phyloP scores from a whole-genome alignment of 2,888 invertebrate genomes.

The Thymelicus acteon region DNA sequence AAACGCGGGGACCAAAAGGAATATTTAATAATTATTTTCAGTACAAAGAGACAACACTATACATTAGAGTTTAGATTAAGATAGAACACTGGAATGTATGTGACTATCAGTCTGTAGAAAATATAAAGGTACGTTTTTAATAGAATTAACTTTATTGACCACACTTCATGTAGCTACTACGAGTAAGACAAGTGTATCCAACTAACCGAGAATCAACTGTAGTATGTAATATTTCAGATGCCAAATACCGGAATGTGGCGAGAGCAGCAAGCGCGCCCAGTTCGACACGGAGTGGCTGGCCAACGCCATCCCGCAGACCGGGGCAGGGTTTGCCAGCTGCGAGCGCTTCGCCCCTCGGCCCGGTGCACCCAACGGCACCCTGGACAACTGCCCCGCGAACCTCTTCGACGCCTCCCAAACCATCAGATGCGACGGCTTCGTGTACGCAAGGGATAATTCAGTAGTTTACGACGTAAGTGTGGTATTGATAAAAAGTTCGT shows the following conservation, averaged over 20 bases:
- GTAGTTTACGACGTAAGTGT: slow-evolving; percentile 70
- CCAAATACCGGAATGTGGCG: slow-evolving; percentile 79
- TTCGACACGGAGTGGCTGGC: slow-evolving; percentile 74
- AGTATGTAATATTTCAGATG: slow-evolving; percentile 63
- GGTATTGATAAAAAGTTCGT: no score
- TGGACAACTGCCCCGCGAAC: slow-evolving; percentile 58
- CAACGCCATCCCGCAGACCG: slow-evolving; percentile 67
- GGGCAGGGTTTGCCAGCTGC: slow-evolving; percentile 69
- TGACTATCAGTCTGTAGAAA: no score
- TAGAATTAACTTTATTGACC: no score
- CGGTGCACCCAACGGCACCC: slow-evolving; percentile 52
- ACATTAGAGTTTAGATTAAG: no score
- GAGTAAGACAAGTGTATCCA: no score
- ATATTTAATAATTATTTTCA: no score
- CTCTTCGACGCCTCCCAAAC: slow-evolving; percentile 52
- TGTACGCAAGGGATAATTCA: slow-evolving; percentile 66
- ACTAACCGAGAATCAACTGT: no score
- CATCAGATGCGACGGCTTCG: slow-evolving; percentile 58
- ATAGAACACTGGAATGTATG: no score
- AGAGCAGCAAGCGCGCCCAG: slow-evolving; percentile 55
- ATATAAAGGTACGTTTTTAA: no score
- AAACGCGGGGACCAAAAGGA: no score
- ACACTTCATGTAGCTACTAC: no score
- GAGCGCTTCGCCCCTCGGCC: slow-evolving; percentile 61
- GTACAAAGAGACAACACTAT: no score